Evolutionary conservation across 2,113 vertebrate genomes (phyloP).

Genomic region (Aspiorhynchus laticeps): DNA sequence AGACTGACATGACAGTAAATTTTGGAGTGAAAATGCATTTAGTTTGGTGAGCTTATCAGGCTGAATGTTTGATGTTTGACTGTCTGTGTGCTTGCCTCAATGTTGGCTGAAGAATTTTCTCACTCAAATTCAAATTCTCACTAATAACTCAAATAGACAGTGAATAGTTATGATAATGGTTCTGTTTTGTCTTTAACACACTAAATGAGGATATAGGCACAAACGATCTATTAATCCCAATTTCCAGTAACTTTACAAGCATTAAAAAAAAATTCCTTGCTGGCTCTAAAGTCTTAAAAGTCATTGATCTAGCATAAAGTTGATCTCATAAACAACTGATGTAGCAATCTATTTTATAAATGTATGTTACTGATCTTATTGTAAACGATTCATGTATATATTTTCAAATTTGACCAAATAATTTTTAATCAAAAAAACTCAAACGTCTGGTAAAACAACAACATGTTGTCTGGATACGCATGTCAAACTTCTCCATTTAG

Average conservation of each 20-base stretch:
- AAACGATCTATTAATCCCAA: not conserved
- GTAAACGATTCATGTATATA: not conserved
- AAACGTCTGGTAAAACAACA: not conserved
- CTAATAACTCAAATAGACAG: not conserved
- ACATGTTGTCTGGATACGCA: not conserved
- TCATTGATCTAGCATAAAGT: not conserved
- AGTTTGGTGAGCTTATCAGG: not conserved
- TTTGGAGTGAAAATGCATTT: conserved; percentile 1
- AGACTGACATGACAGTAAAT: not conserved
- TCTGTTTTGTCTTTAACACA: not conserved
- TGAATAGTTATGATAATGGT: not conserved
- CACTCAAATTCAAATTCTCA: not conserved
- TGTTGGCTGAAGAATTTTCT: not conserved
- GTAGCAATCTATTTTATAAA: not conserved
- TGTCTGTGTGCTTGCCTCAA: conserved; percentile 17
- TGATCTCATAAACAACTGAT: not conserved
- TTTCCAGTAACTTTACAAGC: not conserved
- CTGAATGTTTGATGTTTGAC: conserved; percentile 18
- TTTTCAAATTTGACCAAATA: not conserved
- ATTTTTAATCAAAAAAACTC: too few species aligned
- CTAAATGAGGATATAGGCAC: not conserved
- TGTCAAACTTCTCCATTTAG: not conserved
- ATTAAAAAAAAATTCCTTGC: not conserved
- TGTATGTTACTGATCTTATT: not conserved
- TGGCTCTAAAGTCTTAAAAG: conserved; percentile 5